Percentiles rank a stretch among this genome's conserved stretches.
Conservation (phyloP, 2,113 vertebrate genomes). For the Centrocercus urophasianus region DNA sequence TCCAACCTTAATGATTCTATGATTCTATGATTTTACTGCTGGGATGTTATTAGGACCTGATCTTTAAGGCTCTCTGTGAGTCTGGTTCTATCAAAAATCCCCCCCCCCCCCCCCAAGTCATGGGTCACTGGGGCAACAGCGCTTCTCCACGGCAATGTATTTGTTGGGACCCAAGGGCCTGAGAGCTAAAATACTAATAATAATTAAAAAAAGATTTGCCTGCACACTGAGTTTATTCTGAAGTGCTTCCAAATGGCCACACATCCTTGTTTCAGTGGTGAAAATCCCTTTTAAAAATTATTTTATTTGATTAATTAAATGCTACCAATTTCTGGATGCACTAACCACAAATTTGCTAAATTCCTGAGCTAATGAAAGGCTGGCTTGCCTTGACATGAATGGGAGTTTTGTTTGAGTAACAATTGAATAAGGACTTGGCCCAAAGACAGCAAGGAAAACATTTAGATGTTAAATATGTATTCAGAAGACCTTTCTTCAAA, state of each 20-base stretch:
- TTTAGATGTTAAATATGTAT: slow-evolving; percentile 74
- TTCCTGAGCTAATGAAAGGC: slow-evolving; percentile 73
- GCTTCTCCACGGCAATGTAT: neutral
- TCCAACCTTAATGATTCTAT: too few species aligned
- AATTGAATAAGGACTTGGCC: slow-evolving; percentile 69
- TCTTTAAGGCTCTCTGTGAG: neutral
- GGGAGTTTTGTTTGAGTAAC: slow-evolving; percentile 72
- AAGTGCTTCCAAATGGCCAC: slow-evolving; percentile 38
- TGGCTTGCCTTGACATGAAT: slow-evolving; percentile 72
- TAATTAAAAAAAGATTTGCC: neutral
- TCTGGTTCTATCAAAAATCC: neutral
- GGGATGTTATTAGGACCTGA: neutral
- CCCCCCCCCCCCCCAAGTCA: neutral
- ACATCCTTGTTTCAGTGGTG: slow-evolving; percentile 31
- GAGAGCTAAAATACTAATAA: neutral
- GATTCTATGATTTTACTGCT: neutral
- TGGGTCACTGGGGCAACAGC: neutral
- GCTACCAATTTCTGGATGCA: slow-evolving; percentile 60
- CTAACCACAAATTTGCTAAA: slow-evolving; percentile 69
- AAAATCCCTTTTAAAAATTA: slow-evolving; percentile 46
- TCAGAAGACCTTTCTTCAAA: slow-evolving; percentile 58
- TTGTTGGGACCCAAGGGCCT: neutral
- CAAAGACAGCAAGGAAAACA: slow-evolving; percentile 70
- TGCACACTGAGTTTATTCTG: slow-evolving; percentile 1
- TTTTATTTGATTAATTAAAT: slow-evolving; percentile 63